Conservation (phyloP, 2,888 invertebrate genomes). For the Lingula anatina region DNA sequence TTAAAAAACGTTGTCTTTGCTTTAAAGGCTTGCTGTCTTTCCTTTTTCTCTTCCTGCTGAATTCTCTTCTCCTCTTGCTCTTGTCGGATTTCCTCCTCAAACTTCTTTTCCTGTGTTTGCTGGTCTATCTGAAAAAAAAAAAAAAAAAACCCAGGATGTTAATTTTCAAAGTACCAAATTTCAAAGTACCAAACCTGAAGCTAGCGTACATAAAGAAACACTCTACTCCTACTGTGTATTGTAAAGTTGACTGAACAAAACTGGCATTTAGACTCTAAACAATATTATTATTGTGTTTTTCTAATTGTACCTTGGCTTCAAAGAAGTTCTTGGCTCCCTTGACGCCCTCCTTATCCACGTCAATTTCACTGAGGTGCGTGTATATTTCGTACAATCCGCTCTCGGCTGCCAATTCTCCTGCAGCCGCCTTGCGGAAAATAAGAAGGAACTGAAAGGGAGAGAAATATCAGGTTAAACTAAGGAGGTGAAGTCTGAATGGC, state of each 20-base stretch:
- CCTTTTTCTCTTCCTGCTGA: constrained; percentile 76
- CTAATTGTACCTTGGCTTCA: constrained; percentile 88
- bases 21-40: constrained; percentile 76
- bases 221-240: too few species aligned
- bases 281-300: too few species aligned
- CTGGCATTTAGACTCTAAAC: too few species aligned
- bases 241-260: too few species aligned
- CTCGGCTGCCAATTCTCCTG: constrained; percentile 76
- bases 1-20: constrained; percentile 83
- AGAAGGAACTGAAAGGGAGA: constrained; percentile 56
- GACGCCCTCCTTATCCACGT: constrained; percentile 90
- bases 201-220: too few species aligned
- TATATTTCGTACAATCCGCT: constrained; percentile 84
- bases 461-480: too few species aligned
- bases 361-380: constrained; percentile 74
- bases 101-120: constrained; percentile 75
- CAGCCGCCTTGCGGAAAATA: constrained; percentile 78
- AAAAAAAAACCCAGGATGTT: constrained; percentile 6
- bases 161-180: too few species aligned
- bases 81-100: constrained; percentile 85
- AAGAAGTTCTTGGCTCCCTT: constrained; percentile 93
- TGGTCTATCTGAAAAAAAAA: constrained; percentile 69
- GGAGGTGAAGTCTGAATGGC: too few species aligned
- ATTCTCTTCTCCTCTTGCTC: constrained; percentile 85
- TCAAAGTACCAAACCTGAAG: too few species aligned